Base-by-base conservation (phyloP, 2,888 invertebrate genomes). In the Nomada ferruginata region DNA sequence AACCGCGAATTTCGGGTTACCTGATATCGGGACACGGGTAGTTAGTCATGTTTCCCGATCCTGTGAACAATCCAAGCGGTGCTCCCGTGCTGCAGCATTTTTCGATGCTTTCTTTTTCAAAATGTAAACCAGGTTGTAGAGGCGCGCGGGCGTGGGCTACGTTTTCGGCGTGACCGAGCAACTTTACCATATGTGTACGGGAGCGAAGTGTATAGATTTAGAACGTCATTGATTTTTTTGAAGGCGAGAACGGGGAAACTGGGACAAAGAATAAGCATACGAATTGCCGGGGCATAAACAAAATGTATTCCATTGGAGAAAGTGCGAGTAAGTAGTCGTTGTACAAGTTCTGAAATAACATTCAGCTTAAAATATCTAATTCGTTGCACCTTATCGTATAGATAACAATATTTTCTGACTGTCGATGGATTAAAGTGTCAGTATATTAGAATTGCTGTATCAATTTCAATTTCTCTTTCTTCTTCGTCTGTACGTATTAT, bases 51-150 rank as follows among this genome's bases (percentile, higher is more conserved):
- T 26, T 50, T 23, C 2, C 47, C 23, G 1, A 4, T 4, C 18
- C 4, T 42, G 42, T 10, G 2, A 23, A 18, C n/a, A 4, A 23
- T 42, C 10, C 18, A 18, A 26, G 23, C 55, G 44, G 23, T 42
- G 4, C 15, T 53, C 11, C 2, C 15, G 11, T 2, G n/a, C 20
- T 36, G 36, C 36, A 36, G 36, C 36, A 50, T 52, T 52, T 60
- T 18, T 50, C 26, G 15, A 60, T 4, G 26, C 3, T 26, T 20
- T 15, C 29, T 36, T 61, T 42, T 52, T 13, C 9, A 53, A 61
- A 20, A 23, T 71, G 42, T 52, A 52, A 71, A 61, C 36, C 52
- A 50, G 60, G 52, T 29, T 69, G 47, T 5, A 29, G n/a, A 13
- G 13, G 29, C 29, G 59, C n/a, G 2, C 18, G 23, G 47, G 47